Base-by-base conservation (phyloP, 2,113 vertebrate genomes). In the Apus apus region DNA sequence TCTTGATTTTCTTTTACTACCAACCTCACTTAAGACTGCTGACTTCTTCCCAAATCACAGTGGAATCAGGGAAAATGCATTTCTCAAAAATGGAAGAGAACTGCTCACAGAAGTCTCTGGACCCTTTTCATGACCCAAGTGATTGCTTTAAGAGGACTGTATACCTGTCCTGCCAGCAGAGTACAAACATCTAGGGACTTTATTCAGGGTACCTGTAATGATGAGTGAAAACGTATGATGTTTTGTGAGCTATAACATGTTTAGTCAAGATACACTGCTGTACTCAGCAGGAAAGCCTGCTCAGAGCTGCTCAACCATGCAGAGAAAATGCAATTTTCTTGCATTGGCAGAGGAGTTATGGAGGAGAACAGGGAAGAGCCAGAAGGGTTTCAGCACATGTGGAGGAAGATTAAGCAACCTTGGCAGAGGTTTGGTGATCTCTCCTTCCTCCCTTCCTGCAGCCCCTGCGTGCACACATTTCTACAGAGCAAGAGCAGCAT, bases 241-340 rank as follows among this genome's bases (percentile, higher is more conserved):
- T 65, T 96, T 93, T 95, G 91, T 89, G 93, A 94, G 87, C 87
- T 94, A 73, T 90, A 93, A 77, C 29, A 0, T 29, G 57, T 73
- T 87, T 54, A 79, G 77, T 61, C 89, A 96, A 79, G 93, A 93
- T 34, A 68, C 74, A 79, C 45, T 90, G 74, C 78, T 76, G 62
- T 53, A 85, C 50, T 85, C 50, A 18, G 90, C 90, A 87, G 67
- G 78, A 85, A 13, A 87, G 56, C 50, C 90, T 62, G 67, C 79
- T 91, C 67, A 88, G 50, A 91, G 54, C 72, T 88, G 60, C 75
- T 90, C 92, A 93, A 25, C 60, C 90, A 62, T 93, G 88, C 87
- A 95, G 51, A 73, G 72, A 73, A 83, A 92, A 92, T 20, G 43
- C 75, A 61, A 3, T 71, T 91, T 71, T 57, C 61, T 72, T 62